Conservation (phyloP, 2,888 invertebrate species). For the Pollenia amentaria region DNA sequence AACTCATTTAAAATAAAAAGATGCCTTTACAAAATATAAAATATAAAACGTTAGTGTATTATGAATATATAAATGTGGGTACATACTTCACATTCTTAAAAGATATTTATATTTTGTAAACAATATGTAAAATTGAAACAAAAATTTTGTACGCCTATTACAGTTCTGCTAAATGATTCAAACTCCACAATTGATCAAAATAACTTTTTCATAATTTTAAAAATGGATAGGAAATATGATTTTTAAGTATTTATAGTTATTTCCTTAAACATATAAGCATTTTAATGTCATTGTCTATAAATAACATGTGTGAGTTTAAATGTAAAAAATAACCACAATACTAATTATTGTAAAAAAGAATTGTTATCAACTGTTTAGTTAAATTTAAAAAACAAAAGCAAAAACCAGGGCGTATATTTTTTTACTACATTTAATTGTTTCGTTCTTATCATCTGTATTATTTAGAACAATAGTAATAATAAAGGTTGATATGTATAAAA, state of each 20-base stretch:
- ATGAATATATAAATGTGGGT: no score
- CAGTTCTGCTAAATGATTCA: no score
- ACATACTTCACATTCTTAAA: no score
- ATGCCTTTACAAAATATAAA: neutral
- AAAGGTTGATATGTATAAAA: neutral
- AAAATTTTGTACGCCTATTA: no score
- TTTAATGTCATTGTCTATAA: slow-evolving; percentile 40
- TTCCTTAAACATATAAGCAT: neutral
- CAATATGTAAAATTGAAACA: no score
- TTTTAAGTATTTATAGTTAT: no score
- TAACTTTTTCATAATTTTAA: no score
- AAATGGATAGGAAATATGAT: no score
- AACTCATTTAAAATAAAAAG: neutral
- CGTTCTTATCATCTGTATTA: slow-evolving; percentile 37
- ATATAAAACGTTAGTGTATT: no score
- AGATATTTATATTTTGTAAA: no score
- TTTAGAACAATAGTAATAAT: slow-evolving; percentile 22
- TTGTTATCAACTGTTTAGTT: slow-evolving; percentile 40
- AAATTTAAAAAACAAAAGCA: slow-evolving; percentile 40
- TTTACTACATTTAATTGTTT: slow-evolving; percentile 38
- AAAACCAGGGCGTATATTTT: slow-evolving; percentile 68
- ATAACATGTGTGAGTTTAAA: neutral
- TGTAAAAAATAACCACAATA: slow-evolving; percentile 7
- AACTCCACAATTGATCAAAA: no score
- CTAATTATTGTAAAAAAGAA: no score